These are phyloP conservation scores for Eublepharis macularius DNA, from an alignment of 2,113 vertebrate species.

Conservation along the genomic window DNA sequence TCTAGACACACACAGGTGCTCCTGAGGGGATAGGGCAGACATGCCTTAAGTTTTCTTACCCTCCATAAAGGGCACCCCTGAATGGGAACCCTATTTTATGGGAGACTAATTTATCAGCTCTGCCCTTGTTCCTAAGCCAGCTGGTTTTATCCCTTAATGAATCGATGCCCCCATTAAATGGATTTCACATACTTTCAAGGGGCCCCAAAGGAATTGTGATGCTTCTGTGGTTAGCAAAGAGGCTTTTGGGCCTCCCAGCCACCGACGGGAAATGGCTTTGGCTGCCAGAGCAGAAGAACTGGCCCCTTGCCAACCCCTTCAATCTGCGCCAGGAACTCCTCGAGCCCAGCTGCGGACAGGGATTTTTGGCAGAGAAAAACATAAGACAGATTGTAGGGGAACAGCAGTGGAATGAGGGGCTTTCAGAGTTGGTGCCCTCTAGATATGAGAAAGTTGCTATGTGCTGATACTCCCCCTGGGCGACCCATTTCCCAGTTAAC, in stretches of 20 bases:
- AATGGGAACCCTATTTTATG: neutral
- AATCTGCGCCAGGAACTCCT: conserved; percentile 1
- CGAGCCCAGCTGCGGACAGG: neutral
- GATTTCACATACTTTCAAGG: conserved; percentile 12
- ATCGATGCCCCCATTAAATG: conserved; percentile 26
- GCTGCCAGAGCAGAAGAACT: neutral
- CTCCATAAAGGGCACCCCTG: neutral
- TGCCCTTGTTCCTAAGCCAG: conserved; percentile 14
- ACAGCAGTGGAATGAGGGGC: neutral
- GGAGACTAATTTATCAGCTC: neutral
- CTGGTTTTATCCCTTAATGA: conserved; percentile 30
- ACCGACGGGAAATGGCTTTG: neutral
- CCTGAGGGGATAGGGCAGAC: neutral
- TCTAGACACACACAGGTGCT: too few relatives aligned
- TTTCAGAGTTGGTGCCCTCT: neutral
- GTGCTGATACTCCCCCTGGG: too few relatives aligned
- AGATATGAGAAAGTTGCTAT: neutral
- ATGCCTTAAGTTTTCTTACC: neutral
- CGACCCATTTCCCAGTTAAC: neutral
- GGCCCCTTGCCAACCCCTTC: neutral
- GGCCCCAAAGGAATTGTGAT: conserved; percentile 9
- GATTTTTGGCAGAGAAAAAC: conserved; percentile 23
- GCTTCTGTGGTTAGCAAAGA: conserved; percentile 25
- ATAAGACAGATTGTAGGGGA: conserved; percentile 13
- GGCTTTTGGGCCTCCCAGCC: conserved; percentile 7